Evolutionary conservation across 1,140 invertebrate genomes (phyloP).

Genomic region (Charaxes varanes): DNA sequence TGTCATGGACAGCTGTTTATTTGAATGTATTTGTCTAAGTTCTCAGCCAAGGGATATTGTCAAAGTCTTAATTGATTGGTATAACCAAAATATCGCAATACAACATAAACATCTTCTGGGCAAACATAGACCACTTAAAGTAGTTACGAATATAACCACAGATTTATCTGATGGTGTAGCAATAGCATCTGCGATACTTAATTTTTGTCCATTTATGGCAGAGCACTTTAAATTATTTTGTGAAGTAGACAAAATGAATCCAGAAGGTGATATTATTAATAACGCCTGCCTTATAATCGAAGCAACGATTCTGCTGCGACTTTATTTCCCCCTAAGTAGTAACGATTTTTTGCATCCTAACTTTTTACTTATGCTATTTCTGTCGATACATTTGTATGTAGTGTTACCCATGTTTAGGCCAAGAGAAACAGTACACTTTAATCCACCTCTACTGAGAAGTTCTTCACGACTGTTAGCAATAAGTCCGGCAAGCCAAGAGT

Average conservation of each 20-base stretch:
- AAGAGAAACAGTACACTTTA: conserved; percentile 50
- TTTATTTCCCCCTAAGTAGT: conserved; percentile 56
- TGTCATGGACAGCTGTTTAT: conserved; percentile 61
- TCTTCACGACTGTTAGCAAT: conserved; percentile 48
- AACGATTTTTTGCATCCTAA: conserved; percentile 54
- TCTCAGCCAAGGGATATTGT: conserved; percentile 43
- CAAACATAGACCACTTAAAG: conserved; percentile 35
- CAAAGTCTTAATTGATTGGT: conserved; percentile 48
- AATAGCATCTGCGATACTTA: conserved; percentile 42
- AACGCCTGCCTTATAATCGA: conserved; percentile 62
- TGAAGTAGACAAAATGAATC: conserved; percentile 28
- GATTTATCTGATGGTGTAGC: conserved; percentile 54
- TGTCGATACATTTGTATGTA: conserved; percentile 59
- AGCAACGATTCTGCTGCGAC: conserved; percentile 40
- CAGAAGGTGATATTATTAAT: conserved; percentile 38
- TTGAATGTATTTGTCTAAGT: conserved; percentile 54
- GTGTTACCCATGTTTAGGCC: conserved; percentile 53
- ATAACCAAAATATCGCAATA: conserved; percentile 47
- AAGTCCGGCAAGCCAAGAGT: conserved; percentile 45
- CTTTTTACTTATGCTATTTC: conserved; percentile 61
- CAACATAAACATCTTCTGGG: conserved; percentile 32
- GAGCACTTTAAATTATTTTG: conserved; percentile 44
- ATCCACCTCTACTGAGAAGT: conserved; percentile 51
- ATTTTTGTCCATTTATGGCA: conserved; percentile 52
- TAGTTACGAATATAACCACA: conserved; percentile 46